Evolutionary conservation across 2,797 vertebrate species (phyloP).

Genomic region (Martes flavigula): DNA sequence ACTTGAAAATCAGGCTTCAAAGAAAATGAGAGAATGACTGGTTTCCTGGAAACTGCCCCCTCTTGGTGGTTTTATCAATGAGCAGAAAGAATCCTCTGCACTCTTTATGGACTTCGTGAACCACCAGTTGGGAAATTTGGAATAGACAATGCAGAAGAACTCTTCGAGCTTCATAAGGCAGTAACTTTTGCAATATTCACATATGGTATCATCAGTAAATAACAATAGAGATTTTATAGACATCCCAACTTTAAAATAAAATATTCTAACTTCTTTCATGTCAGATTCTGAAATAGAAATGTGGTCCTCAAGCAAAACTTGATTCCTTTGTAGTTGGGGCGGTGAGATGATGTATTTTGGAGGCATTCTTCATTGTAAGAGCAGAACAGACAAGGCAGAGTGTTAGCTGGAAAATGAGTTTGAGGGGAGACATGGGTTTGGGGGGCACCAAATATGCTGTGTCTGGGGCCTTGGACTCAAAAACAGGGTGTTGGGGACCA

Average conservation of each 20-base stretch:
- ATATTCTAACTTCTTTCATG: not conserved
- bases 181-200: not conserved
- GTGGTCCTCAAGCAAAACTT: not conserved
- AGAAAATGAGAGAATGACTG: not conserved
- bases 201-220: not conserved
- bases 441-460: accelerated
- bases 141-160: not conserved
- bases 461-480: not conserved
- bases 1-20: not conserved
- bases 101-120: not conserved
- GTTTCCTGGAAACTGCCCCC: not conserved
- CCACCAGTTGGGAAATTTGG: not conserved
- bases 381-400: not conserved
- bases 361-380: not conserved
- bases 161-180: not conserved
- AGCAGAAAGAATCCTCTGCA: not conserved
- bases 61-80: not conserved
- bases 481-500: not conserved
- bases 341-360: not conserved
- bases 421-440: not conserved
- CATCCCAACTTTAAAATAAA: not conserved
- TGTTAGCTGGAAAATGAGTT: not conserved
- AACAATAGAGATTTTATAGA: not conserved
- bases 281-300: not conserved
- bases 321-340: not conserved